Evolutionary conservation across 2,888 invertebrate species (phyloP).

Genomic region (Copidosoma aretas): DNA sequence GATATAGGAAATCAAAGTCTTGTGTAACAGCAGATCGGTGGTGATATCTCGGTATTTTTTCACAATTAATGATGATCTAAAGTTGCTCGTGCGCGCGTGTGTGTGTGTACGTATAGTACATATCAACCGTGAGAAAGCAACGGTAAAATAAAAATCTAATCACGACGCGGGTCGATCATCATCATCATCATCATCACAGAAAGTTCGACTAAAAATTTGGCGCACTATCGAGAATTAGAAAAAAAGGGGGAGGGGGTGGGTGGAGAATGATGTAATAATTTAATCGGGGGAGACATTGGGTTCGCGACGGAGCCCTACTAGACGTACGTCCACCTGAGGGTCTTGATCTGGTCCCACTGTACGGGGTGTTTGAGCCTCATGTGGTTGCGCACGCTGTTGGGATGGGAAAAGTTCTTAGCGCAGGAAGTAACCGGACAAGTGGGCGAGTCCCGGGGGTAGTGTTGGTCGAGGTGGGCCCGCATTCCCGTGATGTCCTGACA

Average conservation of each 20-base stretch:
- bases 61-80: too few species aligned
- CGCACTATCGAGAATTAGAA: too few species aligned
- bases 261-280: too few species aligned
- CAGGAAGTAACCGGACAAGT: conserved; percentile 80
- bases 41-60: neutral
- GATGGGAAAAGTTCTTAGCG: conserved; percentile 79
- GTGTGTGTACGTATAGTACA: neutral
- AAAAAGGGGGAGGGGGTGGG: too few species aligned
- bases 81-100: neutral
- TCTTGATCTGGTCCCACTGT: conserved; percentile 86
- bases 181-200: too few species aligned
- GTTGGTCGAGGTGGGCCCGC: conserved; percentile 79
- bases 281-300: too few species aligned
- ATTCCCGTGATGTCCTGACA: conserved; percentile 73
- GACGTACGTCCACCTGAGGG: conserved; percentile 76
- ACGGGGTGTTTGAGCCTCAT: conserved; percentile 83
- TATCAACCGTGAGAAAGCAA: conserved; percentile 26
- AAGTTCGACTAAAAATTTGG: neutral
- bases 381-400: conserved; percentile 86
- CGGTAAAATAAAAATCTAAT: conserved; percentile 18
- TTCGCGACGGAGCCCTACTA: conserved; percentile 51
- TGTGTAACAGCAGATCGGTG: too few species aligned
- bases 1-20: too few species aligned
- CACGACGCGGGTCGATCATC: conserved; percentile 6
- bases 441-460: conserved; percentile 85